Evolutionary conservation across 30 jellyfish, hydroid and myxozoan genomes (phyloP), one percentile per base, ranked within the genome.

Genomic region (Sanderia malayensis): DNA sequence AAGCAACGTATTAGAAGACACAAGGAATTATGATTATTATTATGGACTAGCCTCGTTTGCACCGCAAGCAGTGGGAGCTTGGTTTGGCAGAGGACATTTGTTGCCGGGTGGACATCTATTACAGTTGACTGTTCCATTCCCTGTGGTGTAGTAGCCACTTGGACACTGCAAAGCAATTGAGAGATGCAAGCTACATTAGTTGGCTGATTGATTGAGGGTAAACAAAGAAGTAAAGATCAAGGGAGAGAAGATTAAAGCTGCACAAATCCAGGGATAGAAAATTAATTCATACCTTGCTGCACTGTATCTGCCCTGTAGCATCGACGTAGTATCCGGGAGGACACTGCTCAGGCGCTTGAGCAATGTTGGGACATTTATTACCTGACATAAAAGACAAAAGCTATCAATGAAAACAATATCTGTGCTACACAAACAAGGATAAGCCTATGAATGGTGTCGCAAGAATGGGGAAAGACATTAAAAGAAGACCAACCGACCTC

Each of bases 21-120:
- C n/a, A n/a, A n/a, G n/a, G n/a, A n/a, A n/a, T 53, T 23, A n/a
- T 17, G 25, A 53, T 23, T 4, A 37, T 24, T 25, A 33, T 19
- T 1, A 31, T 18, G 31, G 8, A 62, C 53, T 28, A 67, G 82
- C 97, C 85, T 89, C 97, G 26, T 65, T 76, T 29, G 68, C 75
- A 31, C 78, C 76, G 46, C 97, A 89, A 1, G 93, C 63, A 23
- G 53, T 28, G 17, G 96, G 96, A 18, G 85, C 89, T 30, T 86
- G 92, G 60, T 83, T 79, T 0, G 97, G 67, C 31, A 74, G 17
- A 25, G 97, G 97, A 52, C 97, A 89, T 73, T 74, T 89, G 46
- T 49, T 29, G 10, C 97, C 97, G n/a, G 88, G 85, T 10, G 97
- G 95, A 46, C 97, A 89, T 3, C 80, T 52, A 18, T 27, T 29